phyloP scores from a whole-genome alignment of 2,113 vertebrate genomes.

The Hemibagrus wyckioides region DNA sequence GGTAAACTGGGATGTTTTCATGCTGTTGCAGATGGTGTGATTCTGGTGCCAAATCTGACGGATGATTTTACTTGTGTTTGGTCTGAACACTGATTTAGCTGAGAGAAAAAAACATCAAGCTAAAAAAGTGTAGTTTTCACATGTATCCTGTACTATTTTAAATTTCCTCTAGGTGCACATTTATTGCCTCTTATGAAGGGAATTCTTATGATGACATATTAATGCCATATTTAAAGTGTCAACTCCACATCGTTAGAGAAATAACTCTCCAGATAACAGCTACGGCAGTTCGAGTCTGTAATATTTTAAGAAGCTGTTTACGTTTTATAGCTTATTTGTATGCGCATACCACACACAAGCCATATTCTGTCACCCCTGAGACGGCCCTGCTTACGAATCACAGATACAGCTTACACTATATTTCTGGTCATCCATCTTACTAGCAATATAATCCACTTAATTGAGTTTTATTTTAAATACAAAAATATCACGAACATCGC shows the following conservation, averaged over 20 bases:
- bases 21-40: slow-evolving; percentile 19
- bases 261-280: not conserved
- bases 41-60: not conserved
- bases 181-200: not conserved
- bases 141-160: not conserved
- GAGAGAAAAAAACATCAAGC: not conserved
- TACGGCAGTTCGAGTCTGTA: too few species aligned
- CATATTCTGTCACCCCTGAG: not conserved
- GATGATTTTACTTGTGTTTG: not conserved
- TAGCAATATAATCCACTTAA: not conserved
- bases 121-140: not conserved
- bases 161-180: not conserved
- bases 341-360: not conserved
- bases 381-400: slow-evolving; percentile 25
- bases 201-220: not conserved
- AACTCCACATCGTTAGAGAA: not conserved
- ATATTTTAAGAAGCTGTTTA: not conserved
- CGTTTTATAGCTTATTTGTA: not conserved
- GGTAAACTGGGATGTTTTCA: slow-evolving; percentile 17
- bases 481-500: not conserved
- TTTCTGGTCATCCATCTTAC: not conserved
- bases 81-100: not conserved
- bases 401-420: not conserved
- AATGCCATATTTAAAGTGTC: not conserved
- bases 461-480: slow-evolving; percentile 14